Conservation (phyloP, 2,113 vertebrate species). For the Rattus rattus region DNA sequence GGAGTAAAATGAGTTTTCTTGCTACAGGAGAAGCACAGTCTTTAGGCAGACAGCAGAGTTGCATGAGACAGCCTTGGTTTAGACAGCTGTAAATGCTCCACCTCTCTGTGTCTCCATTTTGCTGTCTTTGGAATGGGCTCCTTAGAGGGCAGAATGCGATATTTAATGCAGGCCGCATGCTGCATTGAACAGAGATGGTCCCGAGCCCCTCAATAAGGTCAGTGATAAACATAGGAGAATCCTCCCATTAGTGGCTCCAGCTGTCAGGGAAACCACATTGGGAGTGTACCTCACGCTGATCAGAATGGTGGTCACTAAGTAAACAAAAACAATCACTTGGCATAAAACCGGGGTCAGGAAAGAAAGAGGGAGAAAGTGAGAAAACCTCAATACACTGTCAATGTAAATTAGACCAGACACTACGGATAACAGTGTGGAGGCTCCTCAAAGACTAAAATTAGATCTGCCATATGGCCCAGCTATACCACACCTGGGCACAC, state of each 20-base stretch:
- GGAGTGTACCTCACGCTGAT: not conserved
- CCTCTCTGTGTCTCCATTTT: not conserved
- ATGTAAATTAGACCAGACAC: not conserved
- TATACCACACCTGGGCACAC: not conserved
- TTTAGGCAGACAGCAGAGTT: not conserved
- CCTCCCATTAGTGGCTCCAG: too few species aligned
- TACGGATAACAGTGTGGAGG: not conserved
- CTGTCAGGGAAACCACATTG: not conserved
- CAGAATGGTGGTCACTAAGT: not conserved
- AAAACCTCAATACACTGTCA: too few species aligned
- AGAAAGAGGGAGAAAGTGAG: not conserved
- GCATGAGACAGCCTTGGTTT: not conserved
- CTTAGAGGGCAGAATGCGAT: not conserved
- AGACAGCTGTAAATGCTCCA: not conserved
- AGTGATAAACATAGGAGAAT: not conserved
- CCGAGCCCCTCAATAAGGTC: not conserved
- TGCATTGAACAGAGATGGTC: not conserved
- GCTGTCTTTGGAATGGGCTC: not conserved
- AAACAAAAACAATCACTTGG: not conserved
- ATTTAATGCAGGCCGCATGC: too few species aligned
- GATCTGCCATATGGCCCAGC: too few species aligned
- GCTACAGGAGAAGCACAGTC: not conserved
- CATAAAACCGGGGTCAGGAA: not conserved
- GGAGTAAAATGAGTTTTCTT: not conserved
- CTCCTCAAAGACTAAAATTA: not conserved